Evolutionary conservation across 2,113 vertebrate species (phyloP), one percentile per base, ranked within the genome.

Genomic region (Catagonus wagneri): DNA sequence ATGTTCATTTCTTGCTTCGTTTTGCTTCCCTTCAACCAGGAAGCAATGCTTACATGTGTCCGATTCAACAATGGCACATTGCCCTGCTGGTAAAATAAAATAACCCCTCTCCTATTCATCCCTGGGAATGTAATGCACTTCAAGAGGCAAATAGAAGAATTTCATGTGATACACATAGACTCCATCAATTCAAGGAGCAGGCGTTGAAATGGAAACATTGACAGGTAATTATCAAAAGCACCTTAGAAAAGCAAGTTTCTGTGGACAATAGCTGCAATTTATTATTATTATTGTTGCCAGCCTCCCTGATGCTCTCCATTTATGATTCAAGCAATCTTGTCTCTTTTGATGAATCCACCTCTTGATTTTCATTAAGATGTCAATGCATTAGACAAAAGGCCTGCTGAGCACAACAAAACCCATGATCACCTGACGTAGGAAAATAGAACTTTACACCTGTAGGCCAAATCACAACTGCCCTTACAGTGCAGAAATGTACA

Each of bases 171-270:
- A 96, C 96, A 96, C 97, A 97, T 96, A 97, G 93, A 81, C 36
- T 44, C 86, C 94, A 97, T 97, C 86, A 96, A 96, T 98, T 97
- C 94, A 96, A 89, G 68, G 69, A 97, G 65, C 1, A 60, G 79
- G 50, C 94, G 93, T 97, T 94, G 85, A 93, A 94, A 86, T 52
- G 22, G 83, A 97, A 97, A 94, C 96, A 96, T 91, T 97, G 97
- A 96, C 97, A 98, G 95, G 97, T 89, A 97, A 97, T 98, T 97
- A 97, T 93, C 96, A 91, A 94, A 97, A 97, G 91, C 39, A 89
- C 91, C 96, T 98, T 96, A 97, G 96, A 97, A 98, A 97, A 97
- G 97, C 96, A 96, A 95, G 81, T 97, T 98, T 97, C 96, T 95
- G 78, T 87, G 94, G 95, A 93, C 94, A 95, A 96, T 80, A 83